Conservation (phyloP, 2,113 vertebrate genomes). For the Smithornis capensis region DNA sequence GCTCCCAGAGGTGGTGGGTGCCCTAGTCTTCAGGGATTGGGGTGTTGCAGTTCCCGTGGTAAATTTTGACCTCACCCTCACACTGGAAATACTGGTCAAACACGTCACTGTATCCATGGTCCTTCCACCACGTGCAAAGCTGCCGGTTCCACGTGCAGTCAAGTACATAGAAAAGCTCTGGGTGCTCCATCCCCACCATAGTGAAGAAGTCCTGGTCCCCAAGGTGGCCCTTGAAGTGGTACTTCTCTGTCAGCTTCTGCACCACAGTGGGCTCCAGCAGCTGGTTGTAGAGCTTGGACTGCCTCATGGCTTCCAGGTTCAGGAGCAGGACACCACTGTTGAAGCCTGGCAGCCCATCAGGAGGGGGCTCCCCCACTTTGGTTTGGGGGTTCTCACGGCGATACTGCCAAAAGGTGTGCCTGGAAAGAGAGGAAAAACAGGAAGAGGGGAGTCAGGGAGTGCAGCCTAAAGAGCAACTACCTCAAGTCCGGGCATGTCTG, state of each 20-base stretch:
- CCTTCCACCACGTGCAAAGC: slow-evolving; percentile 96
- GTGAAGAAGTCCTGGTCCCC: slow-evolving; percentile 99
- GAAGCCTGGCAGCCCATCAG: slow-evolving; percentile 90
- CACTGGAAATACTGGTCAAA: slow-evolving; percentile 92
- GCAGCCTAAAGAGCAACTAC: not conserved
- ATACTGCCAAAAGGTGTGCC: slow-evolving; percentile 98
- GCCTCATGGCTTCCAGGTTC: slow-evolving; percentile 88
- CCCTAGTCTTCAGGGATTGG: slow-evolving; percentile 85
- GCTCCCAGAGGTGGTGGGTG: fast-evolving
- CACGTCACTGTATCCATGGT: slow-evolving; percentile 90
- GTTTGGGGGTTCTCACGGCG: slow-evolving; percentile 90
- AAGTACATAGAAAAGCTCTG: slow-evolving; percentile 86
- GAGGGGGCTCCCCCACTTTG: slow-evolving; percentile 87
- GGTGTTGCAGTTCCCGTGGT: slow-evolving; percentile 96
- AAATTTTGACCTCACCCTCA: slow-evolving; percentile 84
- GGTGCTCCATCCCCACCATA: slow-evolving; percentile 96
- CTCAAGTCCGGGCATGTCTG: not conserved
- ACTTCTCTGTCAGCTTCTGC: slow-evolving; percentile 84
- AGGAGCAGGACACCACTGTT: slow-evolving; percentile 96
- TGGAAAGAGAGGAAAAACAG: slow-evolving; percentile 55
- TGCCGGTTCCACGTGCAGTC: slow-evolving; percentile 95
- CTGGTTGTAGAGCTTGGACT: slow-evolving; percentile 85
- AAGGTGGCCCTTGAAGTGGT: slow-evolving; percentile 91
- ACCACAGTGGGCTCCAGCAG: slow-evolving; percentile 83
- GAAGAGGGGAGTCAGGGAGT: not conserved